Evolutionary conservation across 92 coral and sea anemone species (phyloP).

Genomic region (Palythoa heliodiscus): DNA sequence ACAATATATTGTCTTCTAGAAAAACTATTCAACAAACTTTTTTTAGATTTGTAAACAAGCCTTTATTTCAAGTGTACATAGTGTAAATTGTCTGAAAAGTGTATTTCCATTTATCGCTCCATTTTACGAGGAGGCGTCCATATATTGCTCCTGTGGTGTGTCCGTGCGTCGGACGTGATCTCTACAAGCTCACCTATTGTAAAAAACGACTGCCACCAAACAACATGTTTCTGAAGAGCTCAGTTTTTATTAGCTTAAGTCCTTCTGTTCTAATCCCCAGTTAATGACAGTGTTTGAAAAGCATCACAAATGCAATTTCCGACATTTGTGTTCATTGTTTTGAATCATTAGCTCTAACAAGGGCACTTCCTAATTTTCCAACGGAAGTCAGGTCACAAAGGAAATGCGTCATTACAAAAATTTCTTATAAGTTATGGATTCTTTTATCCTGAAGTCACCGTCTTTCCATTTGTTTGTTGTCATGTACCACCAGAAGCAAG

Average conservation of each 20-base stretch:
- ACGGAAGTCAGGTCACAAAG: constrained; percentile 38
- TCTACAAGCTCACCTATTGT: neutral
- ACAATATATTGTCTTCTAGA: constrained; percentile 4
- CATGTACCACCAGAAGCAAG: constrained; percentile 27
- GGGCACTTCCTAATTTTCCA: constrained; percentile 19
- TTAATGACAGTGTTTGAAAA: constrained; percentile 45
- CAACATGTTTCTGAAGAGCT: neutral
- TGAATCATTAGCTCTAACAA: constrained; percentile 29
- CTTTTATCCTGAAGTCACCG: constrained; percentile 32
- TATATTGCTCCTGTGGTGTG: neutral
- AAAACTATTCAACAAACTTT: constrained; percentile 7
- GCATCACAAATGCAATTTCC: constrained; percentile 48
- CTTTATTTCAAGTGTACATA: neutral
- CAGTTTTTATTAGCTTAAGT: neutral
- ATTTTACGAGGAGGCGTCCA: constrained; percentile 31
- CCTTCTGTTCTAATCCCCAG: constrained; percentile 17
- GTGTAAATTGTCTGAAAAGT: neutral
- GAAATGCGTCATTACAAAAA: constrained; percentile 32
- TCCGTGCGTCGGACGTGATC: neutral
- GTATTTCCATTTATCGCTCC: neutral
- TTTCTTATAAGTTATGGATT: constrained; percentile 21
- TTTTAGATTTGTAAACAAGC: constrained; percentile 18
- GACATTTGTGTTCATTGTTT: constrained; percentile 32
- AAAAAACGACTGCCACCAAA: neutral
- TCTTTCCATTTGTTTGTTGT: constrained; percentile 25